Evolutionary conservation across 2,888 invertebrate genomes (phyloP).

Genomic region (Andrena chrysosceles): DNA sequence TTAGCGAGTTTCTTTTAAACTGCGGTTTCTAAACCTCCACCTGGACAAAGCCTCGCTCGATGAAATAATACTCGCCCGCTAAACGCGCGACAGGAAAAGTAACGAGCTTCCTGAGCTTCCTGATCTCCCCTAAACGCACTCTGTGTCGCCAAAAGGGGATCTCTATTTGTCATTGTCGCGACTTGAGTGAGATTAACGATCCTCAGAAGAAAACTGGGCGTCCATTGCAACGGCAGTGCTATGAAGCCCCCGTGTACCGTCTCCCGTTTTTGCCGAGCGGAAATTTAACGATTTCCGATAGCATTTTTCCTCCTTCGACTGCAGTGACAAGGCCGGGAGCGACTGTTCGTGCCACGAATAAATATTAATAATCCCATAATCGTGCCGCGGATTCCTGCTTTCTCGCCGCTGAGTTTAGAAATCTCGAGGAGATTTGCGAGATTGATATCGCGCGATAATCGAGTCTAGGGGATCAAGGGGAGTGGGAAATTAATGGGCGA

Average conservation of each 20-base stretch:
- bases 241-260: conserved; percentile 5
- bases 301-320: conserved; percentile 7
- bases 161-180: conserved; percentile 67
- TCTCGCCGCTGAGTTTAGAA: background rate
- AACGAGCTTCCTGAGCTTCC: conserved; percentile 15
- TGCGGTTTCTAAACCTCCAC: no score
- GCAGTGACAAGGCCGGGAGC: background rate
- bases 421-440: conserved; percentile 35
- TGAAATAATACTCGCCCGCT: conserved; percentile 16
- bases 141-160: conserved; percentile 42
- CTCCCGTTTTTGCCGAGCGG: conserved; percentile 1
- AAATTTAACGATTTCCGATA: conserved; percentile 54
- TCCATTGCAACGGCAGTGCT: conserved; percentile 38
- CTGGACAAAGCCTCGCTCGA: background rate
- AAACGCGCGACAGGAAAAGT: conserved; percentile 4
- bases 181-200: conserved; percentile 64
- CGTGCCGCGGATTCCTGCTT: background rate
- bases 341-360: background rate
- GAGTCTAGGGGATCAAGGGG: conserved; percentile 16
- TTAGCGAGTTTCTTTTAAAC: no score
- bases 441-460: conserved; percentile 57
- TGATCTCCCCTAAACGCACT: conserved; percentile 39
- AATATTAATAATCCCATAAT: background rate
- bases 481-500: conserved; percentile 47
- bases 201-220: conserved; percentile 37